Percentiles rank a stretch among this genome's conserved stretches.
Conservation (phyloP, 2,888 invertebrate genomes). For the Hipparchia semele region DNA sequence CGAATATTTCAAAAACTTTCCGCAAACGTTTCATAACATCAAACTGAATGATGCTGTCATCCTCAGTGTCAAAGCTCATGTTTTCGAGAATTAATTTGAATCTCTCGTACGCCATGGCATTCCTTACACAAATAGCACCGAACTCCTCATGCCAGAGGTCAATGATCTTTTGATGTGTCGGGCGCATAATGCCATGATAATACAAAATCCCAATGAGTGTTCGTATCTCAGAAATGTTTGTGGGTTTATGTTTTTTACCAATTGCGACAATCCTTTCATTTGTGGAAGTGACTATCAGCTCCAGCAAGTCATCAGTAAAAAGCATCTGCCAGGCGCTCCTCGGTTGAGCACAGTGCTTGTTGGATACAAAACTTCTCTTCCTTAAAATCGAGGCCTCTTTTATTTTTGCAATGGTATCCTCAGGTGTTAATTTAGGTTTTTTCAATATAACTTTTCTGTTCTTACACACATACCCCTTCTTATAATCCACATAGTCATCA, state of each 20-base stretch:
- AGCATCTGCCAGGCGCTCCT: conserved; percentile 70
- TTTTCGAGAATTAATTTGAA: conserved; percentile 69
- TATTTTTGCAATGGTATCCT: conserved; percentile 48
- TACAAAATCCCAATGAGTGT: conserved; percentile 72
- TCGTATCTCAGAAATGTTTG: conserved; percentile 65
- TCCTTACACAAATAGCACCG: conserved; percentile 61
- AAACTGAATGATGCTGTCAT: conserved; percentile 56
- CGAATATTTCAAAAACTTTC: conserved; percentile 74
- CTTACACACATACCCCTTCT: conserved; percentile 63
- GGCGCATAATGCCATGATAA: conserved; percentile 70
- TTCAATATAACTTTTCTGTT: conserved; percentile 59
- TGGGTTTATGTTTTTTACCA: conserved; percentile 47
- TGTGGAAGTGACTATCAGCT: conserved; percentile 68
- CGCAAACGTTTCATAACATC: conserved; percentile 72
- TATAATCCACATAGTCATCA: conserved; percentile 56
- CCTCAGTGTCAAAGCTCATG: conserved; percentile 62
- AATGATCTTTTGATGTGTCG: conserved; percentile 63
- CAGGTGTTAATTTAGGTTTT: conserved; percentile 52
- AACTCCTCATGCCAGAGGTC: conserved; percentile 70
- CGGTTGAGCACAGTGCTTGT: conserved; percentile 56
- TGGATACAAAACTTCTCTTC: conserved; percentile 51
- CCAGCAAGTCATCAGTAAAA: conserved; percentile 69
- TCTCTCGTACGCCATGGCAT: conserved; percentile 65
- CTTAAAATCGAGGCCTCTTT: conserved; percentile 52
- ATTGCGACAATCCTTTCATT: conserved; percentile 64